Conservation (phyloP, 1,140 invertebrate species). For the Atta colombica region DNA sequence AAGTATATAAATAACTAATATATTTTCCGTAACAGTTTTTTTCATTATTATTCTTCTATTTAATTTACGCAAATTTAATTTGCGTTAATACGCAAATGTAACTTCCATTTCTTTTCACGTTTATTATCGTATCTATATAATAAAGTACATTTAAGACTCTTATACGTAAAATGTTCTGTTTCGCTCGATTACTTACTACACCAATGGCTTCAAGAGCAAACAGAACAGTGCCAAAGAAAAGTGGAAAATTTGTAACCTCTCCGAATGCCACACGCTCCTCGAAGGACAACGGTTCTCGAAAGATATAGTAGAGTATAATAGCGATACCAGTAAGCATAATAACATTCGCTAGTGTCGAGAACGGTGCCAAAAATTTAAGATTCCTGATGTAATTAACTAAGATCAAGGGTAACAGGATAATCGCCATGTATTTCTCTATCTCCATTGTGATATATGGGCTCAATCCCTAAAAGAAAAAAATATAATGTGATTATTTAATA, state of each 20-base stretch:
- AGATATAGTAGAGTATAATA: conserved; percentile 91
- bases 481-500: conserved; percentile 4
- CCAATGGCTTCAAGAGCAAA: conserved; percentile 94
- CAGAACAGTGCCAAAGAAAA: conserved; percentile 92
- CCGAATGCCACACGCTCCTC: conserved; percentile 86
- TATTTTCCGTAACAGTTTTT: background rate
- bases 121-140: background rate
- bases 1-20: background rate
- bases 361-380: conserved; percentile 91
- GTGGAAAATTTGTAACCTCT: conserved; percentile 86
- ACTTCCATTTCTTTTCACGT: background rate
- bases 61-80: background rate
- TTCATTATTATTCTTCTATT: background rate
- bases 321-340: conserved; percentile 89
- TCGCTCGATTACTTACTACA: conserved; percentile 67
- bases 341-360: conserved; percentile 91
- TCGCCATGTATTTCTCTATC: conserved; percentile 89
- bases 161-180: background rate
- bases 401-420: conserved; percentile 90
- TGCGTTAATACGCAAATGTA: background rate
- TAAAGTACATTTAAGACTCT: background rate
- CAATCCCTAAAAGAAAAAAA: conserved; percentile 75
- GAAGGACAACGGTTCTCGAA: conserved; percentile 86
- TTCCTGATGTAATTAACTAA: conserved; percentile 91
- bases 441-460: conserved; percentile 79